These are phyloP conservation scores for Syrphus vitripennis DNA, from an alignment of 2,888 invertebrate species.

Conservation along the genomic window DNA sequence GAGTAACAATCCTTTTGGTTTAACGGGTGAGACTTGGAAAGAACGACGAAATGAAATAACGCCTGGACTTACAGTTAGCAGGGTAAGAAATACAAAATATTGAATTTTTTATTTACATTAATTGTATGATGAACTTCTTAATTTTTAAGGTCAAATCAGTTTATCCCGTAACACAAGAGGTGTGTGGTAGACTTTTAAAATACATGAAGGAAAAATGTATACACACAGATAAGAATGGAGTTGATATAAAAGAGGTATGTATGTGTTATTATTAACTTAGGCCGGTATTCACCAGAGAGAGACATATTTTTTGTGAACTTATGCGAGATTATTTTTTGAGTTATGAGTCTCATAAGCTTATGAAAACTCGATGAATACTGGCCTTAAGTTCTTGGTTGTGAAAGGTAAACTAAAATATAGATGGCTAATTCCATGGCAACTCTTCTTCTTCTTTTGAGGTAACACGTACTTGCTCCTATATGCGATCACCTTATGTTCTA, in stretches of 20 bases:
- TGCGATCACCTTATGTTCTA: no score
- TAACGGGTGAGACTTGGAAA: slow-evolving; percentile 82
- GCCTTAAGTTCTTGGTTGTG: slow-evolving; percentile 8
- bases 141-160: slow-evolving; percentile 80
- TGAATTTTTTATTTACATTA: background rate
- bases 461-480: no score
- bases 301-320: no score
- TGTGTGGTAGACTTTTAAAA: slow-evolving; percentile 79
- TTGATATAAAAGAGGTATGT: slow-evolving; percentile 81
- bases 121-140: background rate
- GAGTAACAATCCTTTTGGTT: slow-evolving; percentile 81
- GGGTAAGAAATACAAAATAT: slow-evolving; percentile 77
- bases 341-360: no score
- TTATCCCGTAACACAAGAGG: slow-evolving; percentile 81
- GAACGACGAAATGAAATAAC: slow-evolving; percentile 81
- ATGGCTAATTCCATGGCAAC: no score
- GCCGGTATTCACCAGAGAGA: no score
- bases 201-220: slow-evolving; percentile 78
- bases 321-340: no score
- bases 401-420: no score
- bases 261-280: no score
- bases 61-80: slow-evolving; percentile 82
- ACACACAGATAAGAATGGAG: slow-evolving; percentile 75
- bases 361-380: no score
- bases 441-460: no score